Evolutionary conservation across 2,888 invertebrate genomes (phyloP), one percentile per base, ranked within the genome.

Genomic region (Beris chalybata): DNA sequence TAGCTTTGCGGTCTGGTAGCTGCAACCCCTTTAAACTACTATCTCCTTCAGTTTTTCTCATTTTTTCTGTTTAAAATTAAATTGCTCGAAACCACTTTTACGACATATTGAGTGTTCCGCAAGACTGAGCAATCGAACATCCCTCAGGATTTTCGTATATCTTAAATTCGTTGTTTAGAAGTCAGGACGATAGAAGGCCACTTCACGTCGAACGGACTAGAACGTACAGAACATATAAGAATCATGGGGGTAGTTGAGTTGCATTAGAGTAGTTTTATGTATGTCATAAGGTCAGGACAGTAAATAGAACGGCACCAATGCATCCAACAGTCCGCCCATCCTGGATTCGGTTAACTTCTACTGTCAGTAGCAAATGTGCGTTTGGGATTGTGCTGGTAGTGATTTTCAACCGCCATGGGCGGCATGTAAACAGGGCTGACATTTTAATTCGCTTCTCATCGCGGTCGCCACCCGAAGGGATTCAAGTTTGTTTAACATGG

Each of bases 401-500:
- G 67, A 67, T 67, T 64, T 67, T 43, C 52, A n/a, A 30, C 38
- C 9, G 38, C 38, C 9, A 38, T 38, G 38, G 38, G 38, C 9
- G 9, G 1, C 38, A 38, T 38, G 38, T 38, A 38, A 38, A 38
- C 56, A 63, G 50, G 63, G 52, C 15, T 63, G 64, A 64, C 64
- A 56, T 64, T 63, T 57, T 48, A 64, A 64, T 57, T 56, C 50
- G 63, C 50, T 64, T 67, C 64, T 54, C 57, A 57, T 63, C 67
- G 57, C 57, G 63, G 32, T 30, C 29, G 32, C 57, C 44, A 22
- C 44, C 52, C 58, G 31, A 47, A 52, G 53, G 54, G 52, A 52
- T 43, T 57, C 52, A 47, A 65, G 64, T 67, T 67, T 67, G 65
- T 67, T 67, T 67, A 65, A 55, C 65, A 65, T 64, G 64, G 63